phyloP scores from a whole-genome alignment of 2,888 invertebrate genomes.

The Apamea sordens region DNA sequence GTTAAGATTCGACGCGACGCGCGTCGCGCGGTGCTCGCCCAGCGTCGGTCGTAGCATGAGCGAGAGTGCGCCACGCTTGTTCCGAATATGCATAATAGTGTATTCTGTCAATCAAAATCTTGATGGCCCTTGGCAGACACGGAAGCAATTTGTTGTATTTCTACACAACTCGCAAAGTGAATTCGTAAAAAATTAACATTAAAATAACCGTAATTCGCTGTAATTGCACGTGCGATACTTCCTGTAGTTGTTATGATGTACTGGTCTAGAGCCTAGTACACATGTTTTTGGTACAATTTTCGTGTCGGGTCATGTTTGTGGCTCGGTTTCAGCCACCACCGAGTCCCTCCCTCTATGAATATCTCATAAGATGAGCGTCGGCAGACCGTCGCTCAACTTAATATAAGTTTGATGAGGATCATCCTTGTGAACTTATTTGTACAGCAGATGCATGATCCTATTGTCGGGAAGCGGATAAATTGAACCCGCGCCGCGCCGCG shows the following conservation, averaged over 20 bases:
- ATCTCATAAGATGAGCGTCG: slow-evolving; percentile 28
- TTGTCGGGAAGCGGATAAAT: neutral
- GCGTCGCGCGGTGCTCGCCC: neutral
- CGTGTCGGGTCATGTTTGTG: slow-evolving; percentile 36
- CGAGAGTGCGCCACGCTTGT: neutral
- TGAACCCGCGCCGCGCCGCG: too few relatives aligned
- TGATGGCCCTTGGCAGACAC: slow-evolving; percentile 64
- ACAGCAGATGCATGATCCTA: slow-evolving; percentile 1
- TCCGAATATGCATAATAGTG: slow-evolving; percentile 24
- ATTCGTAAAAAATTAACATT: slow-evolving; percentile 56
- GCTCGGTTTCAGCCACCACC: slow-evolving; percentile 4
- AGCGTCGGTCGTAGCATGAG: neutral
- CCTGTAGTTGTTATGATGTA: slow-evolving; percentile 5
- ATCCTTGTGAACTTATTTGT: neutral
- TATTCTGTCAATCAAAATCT: slow-evolving; percentile 58
- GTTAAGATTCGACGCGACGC: slow-evolving; percentile 1
- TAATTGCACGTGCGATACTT: slow-evolving; percentile 24
- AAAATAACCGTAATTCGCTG: slow-evolving; percentile 46
- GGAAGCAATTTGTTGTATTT: slow-evolving; percentile 64
- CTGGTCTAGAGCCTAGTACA: neutral
- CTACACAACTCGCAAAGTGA: slow-evolving; percentile 59
- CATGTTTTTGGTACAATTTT: slow-evolving; percentile 5
- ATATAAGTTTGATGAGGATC: slow-evolving; percentile 16
- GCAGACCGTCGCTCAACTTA: neutral
- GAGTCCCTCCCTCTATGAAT: slow-evolving; percentile 26